Conservation (phyloP, 2,888 invertebrate genomes). For the Rugalucina vietnamica region DNA sequence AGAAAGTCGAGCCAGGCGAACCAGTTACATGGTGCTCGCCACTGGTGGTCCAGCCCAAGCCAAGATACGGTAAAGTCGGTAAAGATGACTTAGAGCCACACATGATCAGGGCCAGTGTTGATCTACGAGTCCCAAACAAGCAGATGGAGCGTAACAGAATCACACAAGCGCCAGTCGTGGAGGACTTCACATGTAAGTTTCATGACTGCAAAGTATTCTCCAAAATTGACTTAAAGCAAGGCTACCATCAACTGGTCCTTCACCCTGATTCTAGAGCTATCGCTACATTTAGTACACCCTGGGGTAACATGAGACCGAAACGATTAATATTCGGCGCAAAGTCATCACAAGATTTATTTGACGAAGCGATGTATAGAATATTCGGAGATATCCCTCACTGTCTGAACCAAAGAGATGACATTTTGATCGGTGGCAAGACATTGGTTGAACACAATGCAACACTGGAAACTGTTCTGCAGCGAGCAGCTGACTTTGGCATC, state of each 20-base stretch:
- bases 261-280: neutral
- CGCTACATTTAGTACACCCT: neutral
- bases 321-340: too few species aligned
- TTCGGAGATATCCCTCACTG: slow-evolving; percentile 20
- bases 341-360: too few species aligned
- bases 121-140: neutral
- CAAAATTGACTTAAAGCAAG: slow-evolving; percentile 12
- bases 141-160: slow-evolving; percentile 22
- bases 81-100: neutral
- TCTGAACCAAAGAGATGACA: too few species aligned
- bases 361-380: too few species aligned
- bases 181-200: slow-evolving; percentile 37
- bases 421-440: neutral
- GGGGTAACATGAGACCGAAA: too few species aligned
- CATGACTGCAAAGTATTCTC: slow-evolving; percentile 12
- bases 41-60: neutral
- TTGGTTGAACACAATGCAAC: too few species aligned
- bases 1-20: neutral
- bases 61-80: neutral
- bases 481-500: slow-evolving; percentile 23
- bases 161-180: slow-evolving; percentile 30
- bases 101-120: neutral
- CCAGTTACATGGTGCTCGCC: slow-evolving; percentile 16
- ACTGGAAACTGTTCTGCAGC: slow-evolving; percentile 23
- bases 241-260: neutral